Evolutionary conservation across 64 coral and sea anemone genomes (phyloP), one percentile per base, ranked within the genome.

Genomic region (Cladopsammia gracilis): DNA sequence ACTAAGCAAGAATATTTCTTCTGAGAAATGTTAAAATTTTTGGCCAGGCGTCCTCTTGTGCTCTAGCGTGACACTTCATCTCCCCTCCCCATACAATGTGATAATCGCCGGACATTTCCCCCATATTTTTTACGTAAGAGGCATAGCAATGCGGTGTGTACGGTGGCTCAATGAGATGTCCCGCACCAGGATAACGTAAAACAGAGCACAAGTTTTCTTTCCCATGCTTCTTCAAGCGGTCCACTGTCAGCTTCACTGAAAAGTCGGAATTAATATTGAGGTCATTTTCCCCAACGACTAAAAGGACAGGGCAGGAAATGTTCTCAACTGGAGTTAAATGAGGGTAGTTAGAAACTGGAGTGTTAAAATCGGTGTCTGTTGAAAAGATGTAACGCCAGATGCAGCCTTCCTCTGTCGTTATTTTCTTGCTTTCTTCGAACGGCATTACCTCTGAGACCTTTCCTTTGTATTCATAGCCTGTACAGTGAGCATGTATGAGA

Each of bases 101-200:
- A 20, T 60, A 8, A 25, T 89, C 79, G 19, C 44, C 56, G 1
- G 4, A 10, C 68, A 20, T 9, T 71, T 64, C n/a, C 15, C 49
- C 24, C 65, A 49, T 71, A 77, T 16, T n/a, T 26, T 86, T 86
- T 6, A 46, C 44, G 62, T 82, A 94, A 64, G 70, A 70, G 20
- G 57, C 34, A 34, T 77, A 61, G 44, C 45, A 89, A 26, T 62
- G 62, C 0, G 92, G 92, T 1, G 76, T 73, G 69, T 89, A 75
- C 0, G 86, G 92, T 19, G 92, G 92, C 54, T 94, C 92, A 18
- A 94, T 95, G 48, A 95, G 68, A 71, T 95, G 93, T 24, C 93
- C 93, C 4, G 93, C 93, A 24, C 79, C 88, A 18, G 76, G 79
- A 58, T 90, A 95, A 67, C 73, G 77, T 19, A 95, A 25, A 9